Evolutionary conservation across 2,888 invertebrate genomes (phyloP).

Genomic region (Standfussiana lucernea): DNA sequence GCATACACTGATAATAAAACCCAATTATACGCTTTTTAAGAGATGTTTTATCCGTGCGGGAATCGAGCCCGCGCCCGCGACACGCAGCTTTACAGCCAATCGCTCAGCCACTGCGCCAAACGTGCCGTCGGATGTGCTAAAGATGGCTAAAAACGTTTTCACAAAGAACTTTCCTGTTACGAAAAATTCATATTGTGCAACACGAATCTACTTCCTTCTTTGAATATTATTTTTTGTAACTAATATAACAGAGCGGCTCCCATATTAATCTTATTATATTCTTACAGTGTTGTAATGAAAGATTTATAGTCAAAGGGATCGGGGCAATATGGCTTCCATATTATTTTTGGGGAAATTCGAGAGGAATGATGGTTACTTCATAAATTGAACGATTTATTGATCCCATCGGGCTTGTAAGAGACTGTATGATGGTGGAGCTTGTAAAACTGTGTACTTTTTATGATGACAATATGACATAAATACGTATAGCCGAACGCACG

Average conservation of each 20-base stretch:
- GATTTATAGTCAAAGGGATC: conserved; percentile 55
- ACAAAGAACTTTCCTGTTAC: background rate
- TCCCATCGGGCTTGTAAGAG: conserved; percentile 3
- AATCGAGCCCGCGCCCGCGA: no score
- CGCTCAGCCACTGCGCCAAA: no score
- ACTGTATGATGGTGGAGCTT: background rate
- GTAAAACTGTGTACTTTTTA: conserved; percentile 4
- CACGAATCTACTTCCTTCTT: background rate
- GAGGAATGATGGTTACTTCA: conserved; percentile 14
- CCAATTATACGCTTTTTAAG: no score
- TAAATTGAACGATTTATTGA: conserved; percentile 25
- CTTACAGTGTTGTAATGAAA: conserved; percentile 48
- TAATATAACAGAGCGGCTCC: conserved; percentile 6
- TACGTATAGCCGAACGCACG: background rate
- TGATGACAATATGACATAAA: background rate
- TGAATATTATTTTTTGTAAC: conserved; percentile 18
- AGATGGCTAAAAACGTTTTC: background rate
- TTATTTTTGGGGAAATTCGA: conserved; percentile 27
- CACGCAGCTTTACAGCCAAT: no score
- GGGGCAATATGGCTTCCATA: conserved; percentile 44
- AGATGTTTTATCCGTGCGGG: no score
- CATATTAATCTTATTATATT: conserved; percentile 57
- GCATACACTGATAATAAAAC: no score
- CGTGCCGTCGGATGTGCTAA: no score
- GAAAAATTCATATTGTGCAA: background rate